Conservation (phyloP, 2,888 invertebrate species). For the Chesias legatella region DNA sequence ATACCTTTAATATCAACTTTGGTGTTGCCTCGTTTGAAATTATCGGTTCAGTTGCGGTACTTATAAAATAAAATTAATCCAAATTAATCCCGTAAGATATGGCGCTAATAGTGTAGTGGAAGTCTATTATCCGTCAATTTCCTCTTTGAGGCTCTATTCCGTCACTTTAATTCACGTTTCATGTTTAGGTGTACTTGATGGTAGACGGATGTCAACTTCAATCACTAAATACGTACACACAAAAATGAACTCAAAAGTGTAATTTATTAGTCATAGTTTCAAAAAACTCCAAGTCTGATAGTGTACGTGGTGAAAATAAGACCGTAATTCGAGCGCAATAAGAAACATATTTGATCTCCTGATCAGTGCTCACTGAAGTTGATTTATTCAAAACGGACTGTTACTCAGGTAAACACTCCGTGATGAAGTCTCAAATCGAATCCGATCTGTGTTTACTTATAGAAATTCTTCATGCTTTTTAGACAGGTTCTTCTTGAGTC, state of each 20-base stretch:
- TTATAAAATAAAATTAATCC: constrained; percentile 23
- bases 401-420: constrained; percentile 75
- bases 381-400: constrained; percentile 71
- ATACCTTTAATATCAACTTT: neutral
- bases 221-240: constrained; percentile 21
- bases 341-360: constrained; percentile 9
- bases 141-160: constrained; percentile 40
- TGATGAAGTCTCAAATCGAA: constrained; percentile 68
- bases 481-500: constrained; percentile 52
- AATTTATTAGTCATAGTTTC: constrained; percentile 37
- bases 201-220: constrained; percentile 50
- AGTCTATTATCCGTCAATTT: constrained; percentile 45
- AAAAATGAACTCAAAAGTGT: constrained; percentile 35
- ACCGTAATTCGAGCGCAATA: constrained; percentile 13
- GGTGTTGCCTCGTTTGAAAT: neutral
- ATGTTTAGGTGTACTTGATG: constrained; percentile 48
- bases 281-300: constrained; percentile 27
- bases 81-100: constrained; percentile 32
- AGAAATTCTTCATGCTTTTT: constrained; percentile 66
- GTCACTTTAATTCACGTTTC: constrained; percentile 40
- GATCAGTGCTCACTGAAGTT: constrained; percentile 47
- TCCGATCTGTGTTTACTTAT: constrained; percentile 70
- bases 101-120: constrained; percentile 37
- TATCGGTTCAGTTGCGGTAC: constrained; percentile 7
- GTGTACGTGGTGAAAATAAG: neutral